phyloP scores from a whole-genome alignment of 2,113 vertebrate genomes.

The Baryphthengus martii region DNA sequence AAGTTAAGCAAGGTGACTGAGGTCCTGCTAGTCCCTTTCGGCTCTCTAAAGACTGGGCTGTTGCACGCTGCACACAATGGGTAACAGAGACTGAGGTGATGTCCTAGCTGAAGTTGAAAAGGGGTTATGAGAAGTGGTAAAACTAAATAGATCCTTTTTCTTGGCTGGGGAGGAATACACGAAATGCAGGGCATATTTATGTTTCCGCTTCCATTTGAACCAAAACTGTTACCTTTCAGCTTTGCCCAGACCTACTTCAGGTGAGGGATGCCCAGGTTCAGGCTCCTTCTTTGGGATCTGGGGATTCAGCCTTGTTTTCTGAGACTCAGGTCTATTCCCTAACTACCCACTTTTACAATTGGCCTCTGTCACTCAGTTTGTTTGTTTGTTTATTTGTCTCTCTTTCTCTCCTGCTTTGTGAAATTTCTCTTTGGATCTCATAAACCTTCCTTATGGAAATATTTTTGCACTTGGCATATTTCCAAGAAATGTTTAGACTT shows the following conservation, averaged over 20 bases:
- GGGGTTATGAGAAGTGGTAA: not conserved
- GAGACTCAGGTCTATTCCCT: not conserved
- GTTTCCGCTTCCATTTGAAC: not conserved
- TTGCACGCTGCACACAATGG: rapidly evolving
- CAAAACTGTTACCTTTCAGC: not conserved
- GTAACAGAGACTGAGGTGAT: not conserved
- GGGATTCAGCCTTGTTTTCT: not conserved
- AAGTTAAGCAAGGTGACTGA: not conserved
- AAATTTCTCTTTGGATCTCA: slow-evolving; percentile 34
- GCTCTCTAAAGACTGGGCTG: not conserved
- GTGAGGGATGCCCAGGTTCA: not conserved
- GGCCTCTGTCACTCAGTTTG: not conserved
- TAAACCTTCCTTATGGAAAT: slow-evolving; percentile 31
- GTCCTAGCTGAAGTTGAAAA: not conserved
- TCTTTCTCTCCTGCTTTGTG: not conserved
- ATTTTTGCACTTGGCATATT: not conserved
- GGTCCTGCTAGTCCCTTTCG: not conserved
- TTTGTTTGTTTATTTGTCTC: not conserved
- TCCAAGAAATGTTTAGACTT: slow-evolving; percentile 17
- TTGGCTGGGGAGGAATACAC: not conserved
- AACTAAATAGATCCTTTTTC: not conserved
- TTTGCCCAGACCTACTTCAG: not conserved
- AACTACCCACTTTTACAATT: not conserved
- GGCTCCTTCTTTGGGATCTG: not conserved
- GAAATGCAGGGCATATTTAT: not conserved